Conservation (phyloP, 2,113 vertebrate species). For the Notarius lentiginosus region DNA sequence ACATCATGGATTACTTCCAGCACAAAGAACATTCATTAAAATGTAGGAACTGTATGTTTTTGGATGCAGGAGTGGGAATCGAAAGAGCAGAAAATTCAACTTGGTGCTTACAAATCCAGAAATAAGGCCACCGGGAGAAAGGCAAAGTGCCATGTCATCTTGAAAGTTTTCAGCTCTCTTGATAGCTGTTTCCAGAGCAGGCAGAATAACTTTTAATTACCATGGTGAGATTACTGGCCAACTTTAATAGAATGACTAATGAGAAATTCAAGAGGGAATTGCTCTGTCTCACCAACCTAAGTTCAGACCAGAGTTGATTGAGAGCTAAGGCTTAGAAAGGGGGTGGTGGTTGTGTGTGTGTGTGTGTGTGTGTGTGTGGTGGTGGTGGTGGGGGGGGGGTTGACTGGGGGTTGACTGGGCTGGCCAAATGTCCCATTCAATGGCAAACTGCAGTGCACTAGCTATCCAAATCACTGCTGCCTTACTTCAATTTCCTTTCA, state of each 20-base stretch:
- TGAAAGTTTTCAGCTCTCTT: constrained; percentile 51
- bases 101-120: constrained; percentile 14
- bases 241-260: constrained; percentile 60
- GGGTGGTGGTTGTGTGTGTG: too few species aligned
- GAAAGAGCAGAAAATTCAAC: constrained; percentile 6
- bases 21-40: constrained; percentile 42
- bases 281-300: constrained; percentile 33
- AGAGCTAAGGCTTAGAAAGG: background rate
- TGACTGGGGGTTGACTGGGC: background rate
- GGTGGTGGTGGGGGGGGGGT: too few species aligned
- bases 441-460: background rate
- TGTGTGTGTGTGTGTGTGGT: too few species aligned
- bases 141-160: constrained; percentile 41
- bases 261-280: constrained; percentile 57
- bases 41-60: constrained; percentile 42
- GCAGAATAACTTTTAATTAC: constrained; percentile 66
- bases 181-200: constrained; percentile 45
- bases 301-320: constrained; percentile 20
- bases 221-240: constrained; percentile 35
- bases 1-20: constrained; percentile 37
- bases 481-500: background rate
- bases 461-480: background rate
- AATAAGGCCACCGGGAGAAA: constrained; percentile 35
- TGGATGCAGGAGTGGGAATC: background rate
- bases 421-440: constrained; percentile 11